Percentiles rank a stretch among this genome's conserved stretches.
phyloP scores from a whole-genome alignment of 2,113 vertebrate species.

The Rhabdomys dilectus region DNA sequence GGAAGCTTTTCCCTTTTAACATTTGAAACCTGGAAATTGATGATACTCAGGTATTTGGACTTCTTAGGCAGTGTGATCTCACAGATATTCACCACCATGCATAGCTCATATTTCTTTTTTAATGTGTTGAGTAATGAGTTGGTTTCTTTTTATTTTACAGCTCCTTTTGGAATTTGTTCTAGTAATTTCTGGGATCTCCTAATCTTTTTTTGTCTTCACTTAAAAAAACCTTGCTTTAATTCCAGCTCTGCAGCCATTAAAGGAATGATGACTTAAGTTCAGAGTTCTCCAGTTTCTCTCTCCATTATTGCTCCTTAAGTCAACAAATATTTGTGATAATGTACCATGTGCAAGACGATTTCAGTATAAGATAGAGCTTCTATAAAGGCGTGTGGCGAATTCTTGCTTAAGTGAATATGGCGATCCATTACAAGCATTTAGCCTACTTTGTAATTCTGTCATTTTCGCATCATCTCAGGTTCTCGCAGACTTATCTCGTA shows the following conservation, averaged over 20 bases:
- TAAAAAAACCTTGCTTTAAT: neutral
- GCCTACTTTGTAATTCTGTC: neutral
- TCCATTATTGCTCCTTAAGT: neutral
- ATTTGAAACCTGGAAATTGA: neutral
- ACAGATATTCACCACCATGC: neutral
- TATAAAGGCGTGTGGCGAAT: neutral
- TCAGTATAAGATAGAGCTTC: neutral
- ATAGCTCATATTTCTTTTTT: neutral
- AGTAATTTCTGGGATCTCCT: neutral
- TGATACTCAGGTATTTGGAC: neutral
- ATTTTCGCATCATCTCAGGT: neutral
- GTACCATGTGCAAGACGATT: neutral
- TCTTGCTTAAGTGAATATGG: neutral
- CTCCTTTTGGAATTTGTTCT: neutral
- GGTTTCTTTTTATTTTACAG: neutral
- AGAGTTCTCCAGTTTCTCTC: neutral
- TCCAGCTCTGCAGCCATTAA: neutral
- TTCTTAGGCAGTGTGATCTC: neutral
- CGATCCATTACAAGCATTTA: neutral
- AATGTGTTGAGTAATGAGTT: neutral
- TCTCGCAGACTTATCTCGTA: neutral
- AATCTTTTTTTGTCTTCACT: neutral
- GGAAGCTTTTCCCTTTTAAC: neutral
- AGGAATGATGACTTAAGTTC: neutral
- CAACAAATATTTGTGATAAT: neutral